Percentiles rank a stretch among this genome's conserved stretches.
Conservation (phyloP, 2,797 vertebrate genomes). For the Cirrhinus mrigala region DNA sequence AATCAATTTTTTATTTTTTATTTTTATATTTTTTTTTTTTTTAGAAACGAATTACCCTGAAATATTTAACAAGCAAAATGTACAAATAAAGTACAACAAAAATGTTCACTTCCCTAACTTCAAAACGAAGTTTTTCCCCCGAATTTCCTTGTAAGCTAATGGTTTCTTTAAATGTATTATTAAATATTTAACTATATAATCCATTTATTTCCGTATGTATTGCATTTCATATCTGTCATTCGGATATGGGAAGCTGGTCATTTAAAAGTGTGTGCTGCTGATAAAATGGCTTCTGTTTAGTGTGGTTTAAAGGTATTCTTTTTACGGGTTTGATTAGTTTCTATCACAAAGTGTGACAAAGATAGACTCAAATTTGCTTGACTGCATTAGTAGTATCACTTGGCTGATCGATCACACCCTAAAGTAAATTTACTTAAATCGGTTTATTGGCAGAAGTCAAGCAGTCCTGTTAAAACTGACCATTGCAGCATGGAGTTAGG, state of each 20-base stretch:
- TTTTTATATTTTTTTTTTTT: too few relatives aligned
- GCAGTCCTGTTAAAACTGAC: conserved; percentile 54
- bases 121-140: not conserved
- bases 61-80: not conserved
- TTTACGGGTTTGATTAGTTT: conserved; percentile 38
- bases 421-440: conserved; percentile 85
- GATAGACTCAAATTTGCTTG: conserved; percentile 78
- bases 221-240: not conserved
- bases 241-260: not conserved
- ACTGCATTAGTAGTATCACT: conserved; percentile 76
- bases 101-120: not conserved
- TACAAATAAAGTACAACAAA: not conserved
- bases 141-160: not conserved
- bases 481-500: not conserved
- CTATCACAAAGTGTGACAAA: conserved; percentile 64
- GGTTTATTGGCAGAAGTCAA: conserved; percentile 84
- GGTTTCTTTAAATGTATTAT: not conserved
- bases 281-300: not conserved
- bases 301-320: not conserved
- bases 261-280: not conserved
- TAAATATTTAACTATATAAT: not conserved
- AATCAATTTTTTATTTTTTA: conserved; percentile 8
- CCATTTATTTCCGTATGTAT: not conserved
- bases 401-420: conserved; percentile 79
- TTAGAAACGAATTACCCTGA: not conserved